A percentile compares a stretch with the other conserved stretches of the same genome.
Conservation (phyloP, 2,797 vertebrate genomes). For the Schizopygopsis pylzovi region DNA sequence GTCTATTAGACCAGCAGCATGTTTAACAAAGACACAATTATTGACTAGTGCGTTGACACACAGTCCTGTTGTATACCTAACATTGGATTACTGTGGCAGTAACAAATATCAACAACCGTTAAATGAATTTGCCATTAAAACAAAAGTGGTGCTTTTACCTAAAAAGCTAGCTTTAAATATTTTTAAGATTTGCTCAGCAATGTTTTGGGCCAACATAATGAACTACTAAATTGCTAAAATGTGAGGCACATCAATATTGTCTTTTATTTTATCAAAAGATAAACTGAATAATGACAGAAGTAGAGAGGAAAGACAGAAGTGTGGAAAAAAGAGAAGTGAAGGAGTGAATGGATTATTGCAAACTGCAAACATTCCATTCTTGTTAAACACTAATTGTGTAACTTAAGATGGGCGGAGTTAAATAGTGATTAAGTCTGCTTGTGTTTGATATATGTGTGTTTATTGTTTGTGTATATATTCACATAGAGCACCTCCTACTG, state of each 20-base stretch:
- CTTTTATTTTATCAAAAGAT: background rate
- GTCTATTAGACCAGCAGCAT: background rate
- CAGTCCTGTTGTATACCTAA: background rate
- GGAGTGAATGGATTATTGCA: conserved; percentile 3
- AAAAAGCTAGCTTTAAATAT: background rate
- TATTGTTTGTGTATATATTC: background rate
- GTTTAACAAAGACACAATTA: background rate
- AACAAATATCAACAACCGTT: background rate
- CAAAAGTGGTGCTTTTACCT: background rate
- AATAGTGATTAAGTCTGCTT: background rate
- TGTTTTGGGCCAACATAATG: background rate
- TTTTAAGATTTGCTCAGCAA: background rate
- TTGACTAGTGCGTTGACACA: background rate
- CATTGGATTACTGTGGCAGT: background rate
- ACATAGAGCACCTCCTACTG: conserved; percentile 39
- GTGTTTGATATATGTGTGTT: background rate
- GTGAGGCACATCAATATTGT: background rate
- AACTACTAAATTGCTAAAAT: background rate
- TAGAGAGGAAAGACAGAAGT: background rate
- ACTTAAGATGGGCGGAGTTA: conserved; percentile 31
- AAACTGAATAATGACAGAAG: background rate
- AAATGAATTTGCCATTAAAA: background rate
- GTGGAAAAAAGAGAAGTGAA: conserved; percentile 1
- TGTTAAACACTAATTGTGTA: conserved; percentile 51
- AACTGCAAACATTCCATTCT: conserved; percentile 46